phyloP scores from a whole-genome alignment of 2,113 vertebrate genomes.

The Lepisosteus osseus region DNA sequence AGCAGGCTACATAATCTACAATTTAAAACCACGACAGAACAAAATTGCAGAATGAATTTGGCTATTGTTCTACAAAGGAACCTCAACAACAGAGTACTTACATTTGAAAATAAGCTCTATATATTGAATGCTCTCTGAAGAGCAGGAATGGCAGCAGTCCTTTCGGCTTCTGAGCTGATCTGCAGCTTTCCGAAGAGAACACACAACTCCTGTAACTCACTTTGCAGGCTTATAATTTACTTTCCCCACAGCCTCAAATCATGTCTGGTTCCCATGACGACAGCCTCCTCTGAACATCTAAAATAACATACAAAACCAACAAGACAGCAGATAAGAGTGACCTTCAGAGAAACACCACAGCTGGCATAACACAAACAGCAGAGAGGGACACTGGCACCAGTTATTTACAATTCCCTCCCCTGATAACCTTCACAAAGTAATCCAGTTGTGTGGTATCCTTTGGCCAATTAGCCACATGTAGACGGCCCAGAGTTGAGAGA shows the following conservation, averaged over 20 bases:
- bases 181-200: not conserved
- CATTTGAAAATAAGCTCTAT: no score
- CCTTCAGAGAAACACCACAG: conserved; percentile 2
- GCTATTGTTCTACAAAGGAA: no score
- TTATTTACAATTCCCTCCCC: no score
- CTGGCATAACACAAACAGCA: not conserved
- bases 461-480: no score
- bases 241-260: conserved; percentile 15
- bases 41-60: no score
- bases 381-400: conserved; percentile 1
- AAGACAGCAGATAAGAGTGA: conserved; percentile 14
- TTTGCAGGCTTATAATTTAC: not conserved
- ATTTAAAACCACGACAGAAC: no score
- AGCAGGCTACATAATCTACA: no score
- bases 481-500: no score
- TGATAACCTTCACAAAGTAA: no score
- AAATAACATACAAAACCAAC: conserved; percentile 16
- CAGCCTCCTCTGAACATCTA: conserved; percentile 23
- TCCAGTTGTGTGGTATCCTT: no score
- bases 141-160: not conserved
- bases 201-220: not conserved
- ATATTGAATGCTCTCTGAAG: no score
- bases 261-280: conserved; percentile 31
- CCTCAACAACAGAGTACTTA: no score
- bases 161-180: not conserved